Conservation (phyloP, 2,888 invertebrate species). For the Latrodectus hesperus region DNA sequence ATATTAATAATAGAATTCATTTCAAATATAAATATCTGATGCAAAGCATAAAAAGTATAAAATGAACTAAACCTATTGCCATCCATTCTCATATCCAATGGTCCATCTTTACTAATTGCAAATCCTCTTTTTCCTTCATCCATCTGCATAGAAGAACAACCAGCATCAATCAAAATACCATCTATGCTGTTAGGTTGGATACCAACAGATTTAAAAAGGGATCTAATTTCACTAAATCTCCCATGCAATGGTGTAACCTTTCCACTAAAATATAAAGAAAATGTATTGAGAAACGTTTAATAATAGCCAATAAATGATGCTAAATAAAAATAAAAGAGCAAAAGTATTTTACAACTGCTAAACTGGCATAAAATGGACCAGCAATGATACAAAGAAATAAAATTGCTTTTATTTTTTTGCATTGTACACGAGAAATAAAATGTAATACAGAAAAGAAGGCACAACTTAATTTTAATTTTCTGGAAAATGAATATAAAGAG, state of each 20-base stretch:
- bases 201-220: constrained; percentile 79
- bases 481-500: too few relatives aligned
- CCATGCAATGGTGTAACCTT: constrained; percentile 88
- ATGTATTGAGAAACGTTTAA: too few relatives aligned
- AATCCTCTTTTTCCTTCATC: constrained; percentile 89
- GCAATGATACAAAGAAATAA: too few relatives aligned
- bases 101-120: constrained; percentile 87
- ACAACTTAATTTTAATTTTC: too few relatives aligned
- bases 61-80: constrained; percentile 78
- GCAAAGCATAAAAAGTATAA: neutral
- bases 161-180: constrained; percentile 92
- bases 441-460: too few relatives aligned
- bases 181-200: constrained; percentile 82
- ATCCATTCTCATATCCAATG: constrained; percentile 97
- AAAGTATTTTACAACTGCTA: too few relatives aligned
- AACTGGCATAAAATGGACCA: too few relatives aligned
- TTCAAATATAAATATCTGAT: neutral
- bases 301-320: too few relatives aligned
- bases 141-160: constrained; percentile 96
- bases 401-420: too few relatives aligned
- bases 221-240: constrained; percentile 89
- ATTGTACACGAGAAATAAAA: too few relatives aligned
- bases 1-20: neutral
- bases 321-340: too few relatives aligned
- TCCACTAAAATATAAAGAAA: constrained; percentile 72